These are phyloP conservation scores for Chaetodon trifascialis DNA, from an alignment of 2,113 vertebrate species.

Conservation along the genomic window DNA sequence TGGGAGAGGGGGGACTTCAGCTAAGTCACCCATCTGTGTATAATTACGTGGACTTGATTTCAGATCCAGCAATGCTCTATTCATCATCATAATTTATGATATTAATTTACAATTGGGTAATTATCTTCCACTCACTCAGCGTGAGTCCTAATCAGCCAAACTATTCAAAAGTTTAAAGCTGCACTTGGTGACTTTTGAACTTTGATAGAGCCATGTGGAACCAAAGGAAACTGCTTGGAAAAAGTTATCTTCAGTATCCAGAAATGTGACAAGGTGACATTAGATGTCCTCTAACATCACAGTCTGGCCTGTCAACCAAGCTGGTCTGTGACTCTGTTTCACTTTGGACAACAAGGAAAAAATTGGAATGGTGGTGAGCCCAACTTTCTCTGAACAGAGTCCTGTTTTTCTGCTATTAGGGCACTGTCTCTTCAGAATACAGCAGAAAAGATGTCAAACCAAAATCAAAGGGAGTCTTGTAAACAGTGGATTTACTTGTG, in stretches of 20 bases:
- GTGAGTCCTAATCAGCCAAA: constrained; percentile 42
- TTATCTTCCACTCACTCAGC: constrained; percentile 38
- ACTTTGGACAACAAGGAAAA: background rate
- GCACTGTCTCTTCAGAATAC: background rate
- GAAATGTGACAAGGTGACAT: background rate
- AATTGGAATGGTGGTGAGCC: background rate
- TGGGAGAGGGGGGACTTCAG: constrained; percentile 20
- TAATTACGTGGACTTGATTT: constrained; percentile 65
- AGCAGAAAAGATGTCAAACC: background rate
- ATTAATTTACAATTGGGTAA: constrained; percentile 59
- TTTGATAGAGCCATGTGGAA: constrained; percentile 12
- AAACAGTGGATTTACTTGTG: background rate
- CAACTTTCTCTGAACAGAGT: background rate
- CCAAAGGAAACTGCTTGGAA: background rate
- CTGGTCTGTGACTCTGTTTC: background rate
- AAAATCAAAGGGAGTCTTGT: background rate
- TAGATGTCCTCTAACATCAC: background rate
- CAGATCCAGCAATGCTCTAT: constrained; percentile 38
- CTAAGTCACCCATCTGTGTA: constrained; percentile 67
- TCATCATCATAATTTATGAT: constrained; percentile 57
- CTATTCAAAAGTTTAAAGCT: constrained; percentile 12
- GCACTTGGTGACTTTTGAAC: constrained; percentile 2
- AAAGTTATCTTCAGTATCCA: background rate
- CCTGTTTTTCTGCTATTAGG: background rate
- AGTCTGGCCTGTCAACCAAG: background rate